Base-by-base conservation (phyloP, 2,888 invertebrate species). In the Mystacides longicornis region DNA sequence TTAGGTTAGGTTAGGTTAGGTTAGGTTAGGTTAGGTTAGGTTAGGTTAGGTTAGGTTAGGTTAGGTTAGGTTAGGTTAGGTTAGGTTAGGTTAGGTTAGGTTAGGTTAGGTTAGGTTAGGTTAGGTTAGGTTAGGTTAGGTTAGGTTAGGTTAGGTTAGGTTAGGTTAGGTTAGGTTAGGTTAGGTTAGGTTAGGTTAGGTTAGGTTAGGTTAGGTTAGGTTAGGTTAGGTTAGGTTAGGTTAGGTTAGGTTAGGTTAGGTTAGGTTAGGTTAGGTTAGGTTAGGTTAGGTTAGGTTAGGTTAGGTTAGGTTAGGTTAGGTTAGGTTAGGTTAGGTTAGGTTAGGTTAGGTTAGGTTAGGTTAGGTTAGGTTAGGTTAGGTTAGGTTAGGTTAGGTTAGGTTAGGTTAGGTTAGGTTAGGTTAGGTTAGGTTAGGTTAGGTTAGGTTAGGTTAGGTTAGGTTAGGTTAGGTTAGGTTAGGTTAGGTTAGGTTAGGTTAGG, bases 31-130 rank as follows among this genome's bases (percentile, higher is more conserved):
- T 56, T 57, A 55, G 58, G 61, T 58, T 60, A 58, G 57, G 57
- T 60, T 53, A 58, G 55, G 60, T 56, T 60, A 56, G 57, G 59
- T 56, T 61, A 55, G 58, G 50, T 54, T 49, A 49, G 54, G 49
- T 56, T 56, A 58, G 54, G 54, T 54, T 50, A 50, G 54, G 49
- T 55, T 51, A 51, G 55, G 50, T 55, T 51, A 51, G 55, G 55
- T 55, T 55, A 55, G 55, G 55, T 55, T 55, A 55, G 55, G 55
- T 55, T 55, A 55, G 55, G 55, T 55, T 55, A 55, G 55, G 55
- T 55, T 55, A 55, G 55, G 55, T 55, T 55, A 55, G 55, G 55
- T 55, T 55, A 55, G 55, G 50, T 51, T 21, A 56, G 56, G 56
- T 56, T 56, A 52, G 56, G 56, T 56, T 56, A 56, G 45, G 57